Evolutionary conservation across 2,113 vertebrate species (phyloP).

Genomic region (Sturnira hondurensis): DNA sequence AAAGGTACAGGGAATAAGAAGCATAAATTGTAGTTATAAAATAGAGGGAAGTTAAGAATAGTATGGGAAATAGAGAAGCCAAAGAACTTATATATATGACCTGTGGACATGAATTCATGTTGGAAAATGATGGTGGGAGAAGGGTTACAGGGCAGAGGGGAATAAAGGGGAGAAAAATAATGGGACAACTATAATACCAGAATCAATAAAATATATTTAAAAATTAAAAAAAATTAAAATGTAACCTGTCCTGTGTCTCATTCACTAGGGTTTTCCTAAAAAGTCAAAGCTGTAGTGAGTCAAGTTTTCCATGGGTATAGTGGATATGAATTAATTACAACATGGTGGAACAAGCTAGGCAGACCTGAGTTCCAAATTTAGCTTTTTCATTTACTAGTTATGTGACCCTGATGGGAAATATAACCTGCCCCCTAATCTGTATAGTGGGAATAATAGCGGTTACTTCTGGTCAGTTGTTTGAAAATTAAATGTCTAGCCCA

Average conservation of each 20-base stretch:
- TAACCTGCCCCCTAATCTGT: not conserved
- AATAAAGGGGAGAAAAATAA: too few relatives aligned
- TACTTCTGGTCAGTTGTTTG: not conserved
- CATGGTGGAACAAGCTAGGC: not conserved
- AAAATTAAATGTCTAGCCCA: not conserved
- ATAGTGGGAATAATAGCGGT: not conserved
- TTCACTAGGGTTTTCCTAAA: not conserved
- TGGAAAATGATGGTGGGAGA: too few relatives aligned
- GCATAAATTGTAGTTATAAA: too few relatives aligned
- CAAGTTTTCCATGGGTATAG: not conserved
- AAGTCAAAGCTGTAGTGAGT: not conserved
- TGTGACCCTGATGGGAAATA: not conserved
- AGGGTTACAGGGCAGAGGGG: too few relatives aligned
- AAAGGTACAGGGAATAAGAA: too few relatives aligned
- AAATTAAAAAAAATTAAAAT: too few relatives aligned
- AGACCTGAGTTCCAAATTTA: not conserved
- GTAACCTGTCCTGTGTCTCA: not conserved
- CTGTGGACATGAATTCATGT: too few relatives aligned
- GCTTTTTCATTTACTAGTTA: not conserved
- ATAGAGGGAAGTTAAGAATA: too few relatives aligned
- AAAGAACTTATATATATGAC: too few relatives aligned
- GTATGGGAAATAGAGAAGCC: too few relatives aligned
- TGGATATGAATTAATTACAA: not conserved
- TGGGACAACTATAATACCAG: too few relatives aligned
- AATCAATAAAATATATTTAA: too few relatives aligned